Percentiles rank a stretch among this genome's conserved stretches.
Evolutionary conservation across 2,888 invertebrate genomes (phyloP).

Genomic region (Cheilosia impressa): DNA sequence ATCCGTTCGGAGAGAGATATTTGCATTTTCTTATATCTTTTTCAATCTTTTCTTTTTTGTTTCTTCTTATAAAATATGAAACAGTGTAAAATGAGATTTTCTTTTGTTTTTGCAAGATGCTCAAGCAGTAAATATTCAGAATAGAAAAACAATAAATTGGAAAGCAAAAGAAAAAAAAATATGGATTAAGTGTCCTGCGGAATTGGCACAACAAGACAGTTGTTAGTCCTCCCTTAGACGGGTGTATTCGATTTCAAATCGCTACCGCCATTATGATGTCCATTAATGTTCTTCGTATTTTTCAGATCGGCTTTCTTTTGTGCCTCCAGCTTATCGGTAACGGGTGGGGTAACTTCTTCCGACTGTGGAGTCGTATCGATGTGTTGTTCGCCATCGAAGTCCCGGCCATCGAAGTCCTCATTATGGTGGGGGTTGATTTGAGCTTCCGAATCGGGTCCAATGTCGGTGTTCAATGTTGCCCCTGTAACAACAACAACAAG

Average conservation of each 20-base stretch:
- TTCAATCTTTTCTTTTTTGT: slow-evolving; percentile 15
- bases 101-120: slow-evolving; percentile 19
- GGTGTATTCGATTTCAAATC: slow-evolving; percentile 83
- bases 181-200: slow-evolving; percentile 66
- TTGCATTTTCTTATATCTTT: slow-evolving; percentile 32
- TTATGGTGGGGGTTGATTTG: slow-evolving; percentile 87
- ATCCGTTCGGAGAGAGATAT: slow-evolving; percentile 59
- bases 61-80: slow-evolving; percentile 38
- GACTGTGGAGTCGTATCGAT: slow-evolving; percentile 83
- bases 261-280: slow-evolving; percentile 79
- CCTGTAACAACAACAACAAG: slow-evolving; percentile 87
- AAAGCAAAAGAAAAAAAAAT: slow-evolving; percentile 27
- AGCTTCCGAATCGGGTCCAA: slow-evolving; percentile 86
- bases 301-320: slow-evolving; percentile 82
- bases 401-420: slow-evolving; percentile 85
- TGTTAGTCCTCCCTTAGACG: slow-evolving; percentile 77
- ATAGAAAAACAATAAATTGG: slow-evolving; percentile 42
- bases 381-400: slow-evolving; percentile 82
- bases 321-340: slow-evolving; percentile 82
- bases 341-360: slow-evolving; percentile 83
- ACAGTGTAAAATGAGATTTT: slow-evolving; percentile 46
- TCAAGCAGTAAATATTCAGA: slow-evolving; percentile 57
- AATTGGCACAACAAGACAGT: slow-evolving; percentile 63
- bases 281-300: slow-evolving; percentile 80
- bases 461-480: slow-evolving; percentile 86